These are phyloP conservation scores for Anguilla rostrata DNA, from an alignment of 2,113 vertebrate species.

Conservation along the genomic window DNA sequence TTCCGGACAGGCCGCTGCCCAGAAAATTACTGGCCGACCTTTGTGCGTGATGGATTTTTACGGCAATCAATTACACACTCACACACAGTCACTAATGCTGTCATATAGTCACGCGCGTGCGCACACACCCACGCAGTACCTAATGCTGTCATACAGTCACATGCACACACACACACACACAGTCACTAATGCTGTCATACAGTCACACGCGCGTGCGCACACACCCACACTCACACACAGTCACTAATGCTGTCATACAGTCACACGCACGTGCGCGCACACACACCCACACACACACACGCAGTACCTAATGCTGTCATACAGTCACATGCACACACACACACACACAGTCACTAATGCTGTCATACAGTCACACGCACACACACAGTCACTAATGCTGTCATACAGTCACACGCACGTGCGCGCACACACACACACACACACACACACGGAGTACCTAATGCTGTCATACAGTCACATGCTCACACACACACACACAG, in stretches of 20 bases:
- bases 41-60: background rate
- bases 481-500: conserved; percentile 14
- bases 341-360: too few relatives aligned
- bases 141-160: background rate
- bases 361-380: too few relatives aligned
- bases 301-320: background rate
- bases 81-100: conserved; percentile 1
- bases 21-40: background rate
- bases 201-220: too few relatives aligned
- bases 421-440: conserved; percentile 1
- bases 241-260: conserved; percentile 1
- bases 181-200: too few relatives aligned
- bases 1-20: background rate
- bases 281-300: conserved; percentile 21
- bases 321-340: too few relatives aligned
- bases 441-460: background rate
- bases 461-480: background rate
- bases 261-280: background rate
- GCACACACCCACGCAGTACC: conserved; percentile 9
- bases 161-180: too few relatives aligned
- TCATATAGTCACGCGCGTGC: background rate
- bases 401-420: background rate
- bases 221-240: background rate
- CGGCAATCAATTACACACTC: background rate
- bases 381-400: background rate